Percentiles rank a stretch among this genome's conserved stretches.
phyloP scores from a whole-genome alignment of 2,888 invertebrate species.

The Leptura quadrifasciata region DNA sequence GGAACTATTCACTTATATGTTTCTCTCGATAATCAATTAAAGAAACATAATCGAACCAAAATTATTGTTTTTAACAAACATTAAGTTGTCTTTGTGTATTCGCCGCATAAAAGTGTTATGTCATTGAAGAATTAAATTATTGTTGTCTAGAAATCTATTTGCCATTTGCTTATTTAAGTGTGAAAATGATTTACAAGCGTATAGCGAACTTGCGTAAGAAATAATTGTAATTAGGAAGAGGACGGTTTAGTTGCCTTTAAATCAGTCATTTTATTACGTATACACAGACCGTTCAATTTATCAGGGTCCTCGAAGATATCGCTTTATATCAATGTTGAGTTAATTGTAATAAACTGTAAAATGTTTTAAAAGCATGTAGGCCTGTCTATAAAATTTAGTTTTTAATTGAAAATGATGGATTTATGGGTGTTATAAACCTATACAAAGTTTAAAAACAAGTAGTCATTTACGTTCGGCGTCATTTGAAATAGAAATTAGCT shows the following conservation, averaged over 20 bases:
- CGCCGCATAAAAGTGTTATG: constrained; percentile 22
- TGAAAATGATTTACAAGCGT: neutral
- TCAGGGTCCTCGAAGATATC: too few species aligned
- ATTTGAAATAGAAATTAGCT: too few species aligned
- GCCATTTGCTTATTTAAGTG: constrained; percentile 19
- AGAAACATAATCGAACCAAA: constrained; percentile 6
- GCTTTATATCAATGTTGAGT: too few species aligned
- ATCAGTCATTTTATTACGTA: neutral
- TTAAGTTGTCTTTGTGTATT: neutral
- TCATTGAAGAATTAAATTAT: constrained; percentile 9
- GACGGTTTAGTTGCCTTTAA: neutral
- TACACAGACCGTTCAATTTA: too few species aligned
- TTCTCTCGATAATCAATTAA: constrained; percentile 24
- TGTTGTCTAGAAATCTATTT: constrained; percentile 4
- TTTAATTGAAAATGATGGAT: too few species aligned
- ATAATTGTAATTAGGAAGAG: neutral
- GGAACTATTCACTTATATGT: constrained; percentile 28
- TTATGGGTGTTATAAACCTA: too few species aligned
- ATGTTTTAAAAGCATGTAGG: too few species aligned
- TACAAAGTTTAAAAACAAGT: too few species aligned
- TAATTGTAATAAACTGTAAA: too few species aligned
- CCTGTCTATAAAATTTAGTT: too few species aligned
- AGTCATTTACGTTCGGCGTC: too few species aligned
- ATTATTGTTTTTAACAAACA: neutral
- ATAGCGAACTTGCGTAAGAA: neutral